These are phyloP conservation scores for Lepidurus packardi DNA, from an alignment of 1,140 invertebrate species.

Conservation along the genomic window DNA sequence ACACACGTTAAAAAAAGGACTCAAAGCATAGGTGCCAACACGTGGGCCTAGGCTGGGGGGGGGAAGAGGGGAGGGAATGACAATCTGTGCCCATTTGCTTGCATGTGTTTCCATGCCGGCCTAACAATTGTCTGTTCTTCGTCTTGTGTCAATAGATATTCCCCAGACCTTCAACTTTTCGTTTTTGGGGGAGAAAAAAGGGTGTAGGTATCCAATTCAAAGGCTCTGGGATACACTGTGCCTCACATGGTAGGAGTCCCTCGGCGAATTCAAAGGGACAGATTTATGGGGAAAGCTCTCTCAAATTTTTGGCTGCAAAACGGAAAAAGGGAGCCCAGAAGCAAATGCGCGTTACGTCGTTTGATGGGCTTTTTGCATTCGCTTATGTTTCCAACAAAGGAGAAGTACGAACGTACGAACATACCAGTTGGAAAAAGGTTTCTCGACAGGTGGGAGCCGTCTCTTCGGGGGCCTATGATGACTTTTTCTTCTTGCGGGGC, in stretches of 20 bases:
- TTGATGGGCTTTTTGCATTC: conserved; percentile 6
- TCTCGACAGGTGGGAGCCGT: conserved; percentile 17
- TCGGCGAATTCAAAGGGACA: not conserved
- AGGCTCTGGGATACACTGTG: not conserved
- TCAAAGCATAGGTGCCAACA: not conserved
- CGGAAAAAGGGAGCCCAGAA: not conserved
- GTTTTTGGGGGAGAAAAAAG: not conserved
- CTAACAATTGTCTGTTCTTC: not conserved
- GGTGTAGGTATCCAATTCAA: not conserved
- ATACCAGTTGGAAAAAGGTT: not conserved
- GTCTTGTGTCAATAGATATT: not conserved
- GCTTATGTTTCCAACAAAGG: conserved; percentile 5
- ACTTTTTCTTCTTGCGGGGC: not conserved
- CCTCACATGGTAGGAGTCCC: not conserved
- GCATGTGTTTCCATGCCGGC: not conserved
- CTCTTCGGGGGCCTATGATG: not conserved
- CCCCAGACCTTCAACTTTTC: not conserved
- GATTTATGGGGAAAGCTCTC: not conserved
- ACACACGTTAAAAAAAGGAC: not conserved
- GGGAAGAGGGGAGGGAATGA: not conserved
- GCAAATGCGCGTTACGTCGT: not conserved
- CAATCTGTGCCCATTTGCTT: conserved; percentile 9
- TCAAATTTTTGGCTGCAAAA: not conserved
- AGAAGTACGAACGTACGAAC: not conserved
- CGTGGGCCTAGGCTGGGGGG: not conserved